Conservation (phyloP, 2,113 vertebrate species). For the Mirza zaza region DNA sequence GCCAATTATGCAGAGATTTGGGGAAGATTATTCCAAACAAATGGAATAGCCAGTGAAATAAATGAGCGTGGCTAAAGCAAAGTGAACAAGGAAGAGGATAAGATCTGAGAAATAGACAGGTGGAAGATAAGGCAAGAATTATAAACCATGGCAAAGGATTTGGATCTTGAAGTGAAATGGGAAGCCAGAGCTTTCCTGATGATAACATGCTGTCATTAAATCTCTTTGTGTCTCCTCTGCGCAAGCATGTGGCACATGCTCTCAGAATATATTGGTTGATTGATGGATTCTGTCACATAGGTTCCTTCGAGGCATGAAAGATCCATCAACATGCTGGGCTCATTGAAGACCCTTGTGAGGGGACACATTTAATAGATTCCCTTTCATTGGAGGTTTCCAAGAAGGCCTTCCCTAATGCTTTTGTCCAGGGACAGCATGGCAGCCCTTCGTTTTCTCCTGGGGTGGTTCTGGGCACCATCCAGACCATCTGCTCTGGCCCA, state of each 20-base stretch:
- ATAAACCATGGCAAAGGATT: constrained; percentile 13
- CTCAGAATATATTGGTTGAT: constrained; percentile 40
- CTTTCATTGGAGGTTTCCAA: constrained; percentile 11
- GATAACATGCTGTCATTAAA: background rate
- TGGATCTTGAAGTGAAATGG: constrained; percentile 24
- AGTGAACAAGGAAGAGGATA: background rate
- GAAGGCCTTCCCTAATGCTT: background rate
- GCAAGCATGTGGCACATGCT: constrained; percentile 32
- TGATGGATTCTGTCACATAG: constrained; percentile 19
- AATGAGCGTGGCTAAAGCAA: background rate
- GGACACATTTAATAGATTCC: background rate
- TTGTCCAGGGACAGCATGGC: constrained; percentile 6
- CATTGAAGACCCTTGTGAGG: background rate
- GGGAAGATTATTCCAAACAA: background rate
- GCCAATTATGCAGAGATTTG: constrained; percentile 10
- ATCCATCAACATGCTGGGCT: background rate
- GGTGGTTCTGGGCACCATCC: background rate
- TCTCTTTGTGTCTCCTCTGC: constrained; percentile 7
- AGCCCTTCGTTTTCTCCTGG: constrained; percentile 39
- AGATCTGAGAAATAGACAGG: background rate
- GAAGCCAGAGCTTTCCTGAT: constrained; percentile 26
- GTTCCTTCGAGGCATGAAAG: constrained; percentile 25
- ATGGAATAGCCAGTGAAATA: background rate
- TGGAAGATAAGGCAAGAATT: background rate
- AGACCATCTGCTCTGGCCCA: constrained; percentile 59